Base-by-base conservation (phyloP, 2,888 invertebrate genomes). In the Nomada fucata region DNA sequence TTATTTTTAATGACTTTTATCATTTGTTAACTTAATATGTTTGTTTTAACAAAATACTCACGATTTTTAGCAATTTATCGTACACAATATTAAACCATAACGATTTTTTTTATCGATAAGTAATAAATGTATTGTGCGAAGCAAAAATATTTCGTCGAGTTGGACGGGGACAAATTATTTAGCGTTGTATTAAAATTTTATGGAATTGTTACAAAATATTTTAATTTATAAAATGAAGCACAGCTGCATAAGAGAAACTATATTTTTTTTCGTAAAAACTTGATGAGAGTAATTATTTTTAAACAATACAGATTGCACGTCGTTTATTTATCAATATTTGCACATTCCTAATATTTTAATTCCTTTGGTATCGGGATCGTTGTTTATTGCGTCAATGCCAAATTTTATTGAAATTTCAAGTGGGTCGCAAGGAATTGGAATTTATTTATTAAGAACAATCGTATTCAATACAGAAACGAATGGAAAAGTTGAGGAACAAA, bases 341-440 rank as follows among this genome's bases (percentile, higher is more conserved):
- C 63, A 70, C 63, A 63, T 64, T 63, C 13, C 11, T 74, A 69
- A 26, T 52, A 50, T 57, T 29, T 68, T 52, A 36, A 13, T 68
- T 60, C 23, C 9, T 50, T 59, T 44, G 10, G 18, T 53, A 67
- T 50, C 50, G 55, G 44, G 15, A n/a, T 55, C 5, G 13, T 23
- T 42, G 15, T 26, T 64, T 26, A 18, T 20, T 64, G 11, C 42
- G 29, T 18, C 53, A 71, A 65, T 23, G 63, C 57, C 23, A 60
- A 65, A 57, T 57, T 44, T 69, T 63, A 55, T 50, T 3, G 3
- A 13, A 53, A 29, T 10, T 57, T 44, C 3, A 76, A 44, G 71
- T 84, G 84, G 73, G 71, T 82, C 71, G 68, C 82, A 74, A 76
- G 63, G 79, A 57, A 67, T 23, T 69, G 47, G 15, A 61, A 65